Base-by-base conservation (phyloP, 2,113 vertebrate species). In the Tychaedon coryphoeus region DNA sequence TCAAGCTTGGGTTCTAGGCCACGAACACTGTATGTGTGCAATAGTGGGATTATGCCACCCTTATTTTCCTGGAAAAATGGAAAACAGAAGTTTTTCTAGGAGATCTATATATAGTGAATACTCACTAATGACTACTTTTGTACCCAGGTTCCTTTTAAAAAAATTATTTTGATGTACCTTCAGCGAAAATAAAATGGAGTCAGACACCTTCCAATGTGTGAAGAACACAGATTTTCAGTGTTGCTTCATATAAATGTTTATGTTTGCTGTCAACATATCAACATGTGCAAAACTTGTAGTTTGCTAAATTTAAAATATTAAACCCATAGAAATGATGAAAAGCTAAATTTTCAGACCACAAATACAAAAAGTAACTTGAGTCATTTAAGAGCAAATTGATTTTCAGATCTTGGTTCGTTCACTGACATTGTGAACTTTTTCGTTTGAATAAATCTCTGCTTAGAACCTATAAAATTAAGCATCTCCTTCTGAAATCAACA, bases 221-320 rank as follows among this genome's bases (percentile, higher is more conserved):
- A 94, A 76, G 67, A 75, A 85, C 18, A 61, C 82, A 92, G 81
- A 94, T 88, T 90, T 88, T 79, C 74, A 70, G n/a, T 73, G 85
- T 72, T 86, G 79, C 58, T 88, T 76, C 45, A 61, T 23, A 45
- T 36, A 94, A 93, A 88, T 65, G 62, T 92, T 93, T 94, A 60
- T 84, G 66, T 92, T 87, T 94, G 43, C n/a, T 91, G 90, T 92
- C 92, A 92, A 88, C 54, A 88, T 92, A 88, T 38, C 61, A 88
- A 86, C 25, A 75, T 20, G 28, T 64, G n/a, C 54, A 92, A 93
- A 87, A 92, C 28, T 61, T 10, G 2, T 18, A 54, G 28, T 81
- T 69, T 72, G 40, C 61, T 91, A 91, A 78, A 65, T 45, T 89
- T 28, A 43, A 85, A 93, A 77, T 69, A 69, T 57, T 92, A 95